Conservation (phyloP, 1,140 invertebrate species). For the Hyles euphorbiae region DNA sequence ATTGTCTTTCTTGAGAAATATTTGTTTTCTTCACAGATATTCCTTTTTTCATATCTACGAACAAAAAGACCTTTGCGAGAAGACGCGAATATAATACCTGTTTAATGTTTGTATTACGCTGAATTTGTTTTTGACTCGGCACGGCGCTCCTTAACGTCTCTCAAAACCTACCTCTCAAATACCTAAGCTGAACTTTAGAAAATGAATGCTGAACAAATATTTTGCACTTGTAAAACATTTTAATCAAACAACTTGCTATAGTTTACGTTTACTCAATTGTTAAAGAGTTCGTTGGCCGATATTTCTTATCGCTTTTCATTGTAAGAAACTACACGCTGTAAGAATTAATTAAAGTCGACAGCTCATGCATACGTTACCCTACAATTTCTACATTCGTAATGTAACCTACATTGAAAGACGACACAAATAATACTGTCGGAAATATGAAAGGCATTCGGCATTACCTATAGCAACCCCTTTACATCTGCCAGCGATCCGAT, state of each 20-base stretch:
- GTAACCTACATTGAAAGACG: not conserved
- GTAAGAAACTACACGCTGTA: conserved; percentile 44
- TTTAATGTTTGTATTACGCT: too few species aligned
- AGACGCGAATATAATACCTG: too few species aligned
- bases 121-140: too few species aligned
- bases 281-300: conserved; percentile 56
- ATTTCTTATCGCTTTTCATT: conserved; percentile 64
- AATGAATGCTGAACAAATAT: conserved; percentile 1
- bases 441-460: conserved; percentile 8
- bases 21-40: too few species aligned
- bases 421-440: not conserved
- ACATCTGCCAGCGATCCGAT: conserved; percentile 27
- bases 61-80: too few species aligned
- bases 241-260: not conserved
- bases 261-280: conserved; percentile 24
- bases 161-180: too few species aligned
- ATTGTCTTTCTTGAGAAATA: not conserved
- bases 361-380: conserved; percentile 13
- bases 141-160: too few species aligned
- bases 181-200: not conserved
- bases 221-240: too few species aligned
- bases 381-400: not conserved
- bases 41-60: too few species aligned
- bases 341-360: conserved; percentile 46
- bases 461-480: conserved; percentile 8